phyloP scores from a whole-genome alignment of 2,888 invertebrate genomes.

The Eupsilia transversa region DNA sequence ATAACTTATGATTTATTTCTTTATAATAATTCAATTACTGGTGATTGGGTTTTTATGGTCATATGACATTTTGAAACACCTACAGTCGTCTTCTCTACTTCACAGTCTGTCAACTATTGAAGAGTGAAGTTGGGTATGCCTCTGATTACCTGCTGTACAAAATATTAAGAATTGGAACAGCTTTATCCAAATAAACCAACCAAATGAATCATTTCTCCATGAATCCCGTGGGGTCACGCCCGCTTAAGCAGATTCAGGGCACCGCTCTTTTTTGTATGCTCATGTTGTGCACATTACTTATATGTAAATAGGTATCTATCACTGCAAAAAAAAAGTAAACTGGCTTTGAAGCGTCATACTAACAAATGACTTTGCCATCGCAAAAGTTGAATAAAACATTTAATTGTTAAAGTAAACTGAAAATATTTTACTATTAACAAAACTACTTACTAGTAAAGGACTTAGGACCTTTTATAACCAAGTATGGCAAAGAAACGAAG shows the following conservation, averaged over 20 bases:
- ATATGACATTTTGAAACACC: not conserved
- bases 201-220: slow-evolving; percentile 11
- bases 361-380: no score
- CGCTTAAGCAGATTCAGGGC: not conserved
- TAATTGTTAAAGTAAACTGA: no score
- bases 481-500: slow-evolving; percentile 50
- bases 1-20: slow-evolving; percentile 30
- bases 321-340: no score
- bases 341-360: no score
- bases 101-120: not conserved
- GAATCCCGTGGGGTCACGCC: not conserved
- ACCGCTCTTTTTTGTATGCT: no score
- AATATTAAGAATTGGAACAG: not conserved
- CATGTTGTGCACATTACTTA: no score
- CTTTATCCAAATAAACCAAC: not conserved
- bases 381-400: no score
- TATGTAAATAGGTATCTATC: no score
- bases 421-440: slow-evolving; percentile 14
- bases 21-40: slow-evolving; percentile 38
- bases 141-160: not conserved
- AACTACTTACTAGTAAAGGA: slow-evolving; percentile 5
- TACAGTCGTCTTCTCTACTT: not conserved
- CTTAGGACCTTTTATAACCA: slow-evolving; percentile 15
- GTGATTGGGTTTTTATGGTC: not conserved
- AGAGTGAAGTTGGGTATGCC: not conserved